Evolutionary conservation across 2,113 vertebrate genomes (phyloP).

Genomic region (Corythaeola cristata): DNA sequence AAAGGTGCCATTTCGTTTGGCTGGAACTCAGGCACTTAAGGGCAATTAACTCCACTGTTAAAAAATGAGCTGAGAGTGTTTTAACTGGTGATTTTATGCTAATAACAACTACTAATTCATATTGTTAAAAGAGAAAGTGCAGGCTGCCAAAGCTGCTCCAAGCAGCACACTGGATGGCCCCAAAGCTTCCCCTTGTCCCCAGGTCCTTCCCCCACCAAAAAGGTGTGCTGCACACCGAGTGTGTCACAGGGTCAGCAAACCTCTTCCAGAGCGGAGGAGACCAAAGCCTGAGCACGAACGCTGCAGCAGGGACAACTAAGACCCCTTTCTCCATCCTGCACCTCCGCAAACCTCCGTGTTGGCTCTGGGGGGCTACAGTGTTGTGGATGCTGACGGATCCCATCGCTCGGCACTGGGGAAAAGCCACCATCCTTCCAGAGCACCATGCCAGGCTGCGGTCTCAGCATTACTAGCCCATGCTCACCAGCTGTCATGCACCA

Average conservation of each 20-base stretch:
- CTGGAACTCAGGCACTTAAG: slow-evolving; percentile 65
- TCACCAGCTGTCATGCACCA: fast-evolving
- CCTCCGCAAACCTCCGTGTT: fast-evolving
- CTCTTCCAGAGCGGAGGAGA: background rate
- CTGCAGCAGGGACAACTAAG: background rate
- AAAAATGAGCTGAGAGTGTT: slow-evolving; percentile 70
- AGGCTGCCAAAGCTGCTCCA: slow-evolving; percentile 13
- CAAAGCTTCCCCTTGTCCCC: background rate
- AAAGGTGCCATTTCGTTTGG: slow-evolving; percentile 67
- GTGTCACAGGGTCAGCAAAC: background rate
- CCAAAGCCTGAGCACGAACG: background rate
- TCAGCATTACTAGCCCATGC: background rate
- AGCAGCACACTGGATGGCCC: background rate
- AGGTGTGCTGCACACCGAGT: background rate
- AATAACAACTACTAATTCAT: slow-evolving; percentile 60
- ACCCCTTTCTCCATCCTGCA: background rate
- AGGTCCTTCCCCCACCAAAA: background rate
- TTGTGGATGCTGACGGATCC: background rate
- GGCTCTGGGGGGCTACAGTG: fast-evolving
- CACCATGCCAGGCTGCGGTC: background rate
- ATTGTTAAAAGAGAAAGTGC: slow-evolving; percentile 49
- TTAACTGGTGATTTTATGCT: slow-evolving; percentile 71
- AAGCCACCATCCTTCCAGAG: background rate
- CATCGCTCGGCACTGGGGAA: background rate
- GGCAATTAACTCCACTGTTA: slow-evolving; percentile 72